Conservation (phyloP, 2,113 vertebrate species). For the Bostrychus sinensis region DNA sequence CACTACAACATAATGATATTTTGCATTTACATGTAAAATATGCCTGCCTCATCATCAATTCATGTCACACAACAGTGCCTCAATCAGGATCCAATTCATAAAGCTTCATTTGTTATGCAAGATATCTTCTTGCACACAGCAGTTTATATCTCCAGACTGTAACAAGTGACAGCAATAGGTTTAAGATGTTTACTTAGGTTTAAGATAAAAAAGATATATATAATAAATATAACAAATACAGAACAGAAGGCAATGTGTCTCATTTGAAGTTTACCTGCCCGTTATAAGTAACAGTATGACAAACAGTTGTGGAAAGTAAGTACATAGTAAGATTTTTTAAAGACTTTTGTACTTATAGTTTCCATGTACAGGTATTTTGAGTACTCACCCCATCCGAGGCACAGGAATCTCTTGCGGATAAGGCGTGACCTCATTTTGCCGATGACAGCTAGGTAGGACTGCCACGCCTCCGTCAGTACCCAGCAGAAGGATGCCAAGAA, state of each 20-base stretch:
- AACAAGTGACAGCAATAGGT: background rate
- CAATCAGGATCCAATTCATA: constrained; percentile 45
- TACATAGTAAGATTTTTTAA: no score
- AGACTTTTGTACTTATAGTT: no score
- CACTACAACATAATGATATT: constrained; percentile 35
- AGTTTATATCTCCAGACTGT: constrained; percentile 1
- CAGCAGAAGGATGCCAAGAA: constrained; percentile 99
- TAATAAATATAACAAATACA: no score
- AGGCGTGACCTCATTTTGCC: constrained; percentile 95
- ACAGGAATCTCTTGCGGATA: constrained; percentile 97
- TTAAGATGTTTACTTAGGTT: background rate
- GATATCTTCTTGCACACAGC: constrained; percentile 29
- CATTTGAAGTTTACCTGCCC: no score
- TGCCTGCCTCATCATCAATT: constrained; percentile 23
- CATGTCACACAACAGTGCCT: constrained; percentile 37
- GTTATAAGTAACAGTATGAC: no score
- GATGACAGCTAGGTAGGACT: constrained; percentile 98
- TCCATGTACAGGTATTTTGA: no score
- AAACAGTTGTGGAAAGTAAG: no score
- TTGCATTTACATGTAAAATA: constrained; percentile 39
- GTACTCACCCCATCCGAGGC: constrained; percentile 95
- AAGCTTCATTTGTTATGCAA: constrained; percentile 33
- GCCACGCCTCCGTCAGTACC: constrained; percentile 99
- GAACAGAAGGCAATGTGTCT: background rate
- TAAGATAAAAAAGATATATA: background rate